Evolutionary conservation across 1,140 invertebrate species (phyloP), one percentile per base, ranked within the genome.

Genomic region (Diorhabda elongata): DNA sequence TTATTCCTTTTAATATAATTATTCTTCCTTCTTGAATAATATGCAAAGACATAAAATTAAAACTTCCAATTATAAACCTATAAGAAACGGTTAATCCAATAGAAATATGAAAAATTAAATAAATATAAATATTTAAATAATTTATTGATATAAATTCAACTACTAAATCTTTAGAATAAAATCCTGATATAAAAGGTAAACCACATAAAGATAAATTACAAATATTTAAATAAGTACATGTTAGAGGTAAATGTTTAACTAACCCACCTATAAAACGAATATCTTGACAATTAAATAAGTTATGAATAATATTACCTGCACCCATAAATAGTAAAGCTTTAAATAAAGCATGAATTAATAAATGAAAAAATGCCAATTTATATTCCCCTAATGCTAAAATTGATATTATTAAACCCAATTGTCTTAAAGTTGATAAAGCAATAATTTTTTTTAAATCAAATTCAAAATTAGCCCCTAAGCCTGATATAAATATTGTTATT

Each of bases 371-470:
- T 71, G 83, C 80, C 73, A 87, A 81, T 72, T 81, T 75, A 69
- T 73, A 75, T 73, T 80, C 78, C 0, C 76, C 79, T 75, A 86
- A 77, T 5, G 80, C 78, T 76, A 88, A 82, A 80, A 83, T 82
- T 79, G 84, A 82, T 79, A 89, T 86, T 84, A 89, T 89, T 79
- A 89, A 82, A 0, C 87, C 85, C 80, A 90, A 83, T 74, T 91
- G 88, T 26, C 87, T 89, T 80, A 90, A 84, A 64, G 88, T 90
- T 5, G 89, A 90, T 71, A 88, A 82, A 79, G 88, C 88, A 89
- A 90, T 88, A 86, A 89, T 86, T 83, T 88, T 89, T 80, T 88
- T 88, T 76, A 89, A 84, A 84, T 89, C 86, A 84, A 82, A 84
- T 71, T 89, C 86, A 84, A 84, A 85, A 83, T 83, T 85, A 71